Base-by-base conservation (phyloP, 1,140 invertebrate species). In the Spodoptera frugiperda region DNA sequence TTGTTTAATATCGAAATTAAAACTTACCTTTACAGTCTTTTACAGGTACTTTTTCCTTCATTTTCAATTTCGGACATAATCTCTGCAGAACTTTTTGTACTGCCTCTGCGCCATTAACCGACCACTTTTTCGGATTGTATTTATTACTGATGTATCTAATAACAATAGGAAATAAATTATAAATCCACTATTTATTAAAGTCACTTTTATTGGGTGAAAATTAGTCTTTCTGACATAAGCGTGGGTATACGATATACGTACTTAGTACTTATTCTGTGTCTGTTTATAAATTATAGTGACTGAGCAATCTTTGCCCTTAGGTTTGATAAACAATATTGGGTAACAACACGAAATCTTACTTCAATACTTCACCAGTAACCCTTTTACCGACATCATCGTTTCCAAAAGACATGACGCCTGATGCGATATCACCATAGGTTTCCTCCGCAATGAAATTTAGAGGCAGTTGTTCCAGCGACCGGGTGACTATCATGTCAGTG, bases 401-500 rank as follows among this genome's bases (percentile, higher is more conserved):
- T 0, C 95, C 94, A 68, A 97, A 95, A 25, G 95, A 95, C 71
- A 97, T 89, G 0, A 96, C 95, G 3, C 96, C 96, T 3, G 96
- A 95, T 0, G 95, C 96, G 4, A 97, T 94, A 46, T 94, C 87
- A 1, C 88, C 87, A 55, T 94, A 92, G 9, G 95, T 95, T 86
- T 97, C 96, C 9, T 95, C 95, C 0, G 96, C 96, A 0, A 95
- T 96, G 88, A 95, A 97, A 88, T 97, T 96, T 1, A 87, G 89
- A 3, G 88, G 91, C 21, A 97, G 84, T 12, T 94, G 86, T 48
- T 96, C 94, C 55, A 97, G 87, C 33, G 93, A 95, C 79, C 95
- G 96, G 8, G 95, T 95, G 3, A 97, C 94, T 5, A 98, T 95
- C 0, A 97, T 95, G 84, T 98, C 97, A 73, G 97, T 88, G 79